phyloP scores from a whole-genome alignment of 2,888 invertebrate genomes.

The Meiosimyza platycephala region DNA sequence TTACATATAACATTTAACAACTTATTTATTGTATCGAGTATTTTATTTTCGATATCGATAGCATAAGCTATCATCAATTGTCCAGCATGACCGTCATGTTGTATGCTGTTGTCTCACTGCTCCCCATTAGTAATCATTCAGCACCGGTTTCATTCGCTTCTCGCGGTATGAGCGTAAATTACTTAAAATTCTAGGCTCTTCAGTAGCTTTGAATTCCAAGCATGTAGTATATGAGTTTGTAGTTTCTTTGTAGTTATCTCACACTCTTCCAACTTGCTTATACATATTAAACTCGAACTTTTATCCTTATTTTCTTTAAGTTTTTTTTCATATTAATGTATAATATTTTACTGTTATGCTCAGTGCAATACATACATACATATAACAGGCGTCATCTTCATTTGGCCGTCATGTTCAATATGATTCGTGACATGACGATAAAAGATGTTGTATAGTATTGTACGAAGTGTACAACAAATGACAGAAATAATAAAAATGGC shows the following conservation, averaged over 20 bases:
- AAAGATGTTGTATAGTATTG: not conserved
- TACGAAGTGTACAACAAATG: not conserved
- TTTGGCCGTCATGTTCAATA: conserved; percentile 28
- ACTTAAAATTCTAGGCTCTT: conserved; percentile 10
- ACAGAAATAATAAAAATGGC: not conserved
- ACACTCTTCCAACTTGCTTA: not conserved
- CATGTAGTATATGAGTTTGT: conserved; percentile 23
- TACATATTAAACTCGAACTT: not conserved
- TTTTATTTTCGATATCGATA: too few species aligned
- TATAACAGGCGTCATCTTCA: conserved; percentile 6
- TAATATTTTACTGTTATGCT: too few species aligned
- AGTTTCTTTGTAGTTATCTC: not conserved
- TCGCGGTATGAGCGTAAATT: conserved; percentile 1
- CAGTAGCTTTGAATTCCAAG: conserved; percentile 11
- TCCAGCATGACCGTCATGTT: too few species aligned
- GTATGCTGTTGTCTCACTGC: not conserved
- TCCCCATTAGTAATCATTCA: conserved; percentile 23
- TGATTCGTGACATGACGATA: conserved; percentile 29
- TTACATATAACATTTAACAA: too few species aligned
- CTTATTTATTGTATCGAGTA: too few species aligned
- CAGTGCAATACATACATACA: too few species aligned
- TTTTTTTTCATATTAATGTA: not conserved
- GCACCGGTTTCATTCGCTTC: not conserved
- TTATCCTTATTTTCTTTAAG: not conserved
- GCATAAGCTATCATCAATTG: too few species aligned